Evolutionary conservation across 2,113 vertebrate species (phyloP), one percentile per base, ranked within the genome.

Genomic region (Corythornis madagascariensis): DNA sequence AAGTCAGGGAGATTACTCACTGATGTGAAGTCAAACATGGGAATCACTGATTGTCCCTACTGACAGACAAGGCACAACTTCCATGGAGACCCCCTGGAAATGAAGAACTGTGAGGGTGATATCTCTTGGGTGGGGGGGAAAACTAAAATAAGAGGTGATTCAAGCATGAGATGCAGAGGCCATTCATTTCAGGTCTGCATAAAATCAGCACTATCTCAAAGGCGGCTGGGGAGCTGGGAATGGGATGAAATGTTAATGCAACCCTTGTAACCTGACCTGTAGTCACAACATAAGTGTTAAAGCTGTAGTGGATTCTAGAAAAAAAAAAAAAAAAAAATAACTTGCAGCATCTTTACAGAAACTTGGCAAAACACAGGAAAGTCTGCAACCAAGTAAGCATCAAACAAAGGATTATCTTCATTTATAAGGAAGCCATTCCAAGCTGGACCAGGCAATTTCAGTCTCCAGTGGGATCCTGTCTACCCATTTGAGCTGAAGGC

Each of bases 231-330:
- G 16, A 74, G 69, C 16, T 0, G 0, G 15, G n/a, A 28, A 42
- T 52, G 56, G 53, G 76, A 90, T 70, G 77, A 96, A 92, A 94
- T 69, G 78, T 84, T 93, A 87, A 91, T 48, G 29, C 63, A 94
- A 87, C 73, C 90, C 69, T 73, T 94, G 79, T 35, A 35, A 35
- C 56, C 65, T 92, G 83, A 85, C 80, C 78, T 78, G 43, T 61
- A 59, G 63, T 42, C 11, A 4, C 56, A 78, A 21, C 1, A 16
- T 5, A 89, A 61, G 43, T 74, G 48, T 88, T 88, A 92, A 89
- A 93, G 65, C 57, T 35, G 26, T 2, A 67, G 60, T 19, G 67
- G 79, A 87, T 80, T 83, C 84, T 43, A 63, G 56, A 43, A 93
- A 84, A 81, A 64, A 79, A 76, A 83, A 2, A 88, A 74, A 72